A percentile compares a stretch with the other conserved stretches of the same genome.
Conservation (phyloP, 2,113 vertebrate species). For the Verasper variegatus region DNA sequence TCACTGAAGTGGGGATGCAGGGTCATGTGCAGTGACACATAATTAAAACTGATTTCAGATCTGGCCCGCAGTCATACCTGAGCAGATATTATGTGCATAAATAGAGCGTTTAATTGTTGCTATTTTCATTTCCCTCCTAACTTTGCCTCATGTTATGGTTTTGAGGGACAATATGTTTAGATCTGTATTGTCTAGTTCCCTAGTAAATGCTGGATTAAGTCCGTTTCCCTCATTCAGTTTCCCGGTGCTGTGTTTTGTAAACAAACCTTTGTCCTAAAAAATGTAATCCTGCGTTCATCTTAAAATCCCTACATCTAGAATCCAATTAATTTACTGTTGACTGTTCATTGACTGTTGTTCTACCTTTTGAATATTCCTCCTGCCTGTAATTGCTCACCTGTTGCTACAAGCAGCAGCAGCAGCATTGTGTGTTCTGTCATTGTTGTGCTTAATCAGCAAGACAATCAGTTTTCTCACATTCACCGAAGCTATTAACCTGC, state of each 20-base stretch:
- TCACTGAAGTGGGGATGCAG: constrained; percentile 1
- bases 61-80: not conserved
- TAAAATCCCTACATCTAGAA: not conserved
- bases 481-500: constrained; percentile 10
- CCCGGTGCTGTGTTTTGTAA: not conserved
- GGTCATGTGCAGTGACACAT: not conserved
- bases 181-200: not conserved
- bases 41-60: not conserved
- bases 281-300: constrained; percentile 5
- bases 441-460: constrained; percentile 21
- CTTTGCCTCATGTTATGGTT: not conserved
- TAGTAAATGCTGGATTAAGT: not conserved
- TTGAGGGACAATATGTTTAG: not conserved
- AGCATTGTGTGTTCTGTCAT: constrained; percentile 8
- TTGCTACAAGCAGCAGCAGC: not conserved
- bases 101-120: not conserved
- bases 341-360: not conserved
- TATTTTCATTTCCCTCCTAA: not conserved
- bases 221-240: not conserved
- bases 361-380: constrained; percentile 15
- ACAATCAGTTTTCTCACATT: constrained; percentile 27
- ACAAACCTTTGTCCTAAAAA: not conserved
- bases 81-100: not conserved
- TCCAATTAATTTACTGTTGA: not conserved
- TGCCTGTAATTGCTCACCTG: constrained; percentile 12